Evolutionary conservation across 2,797 vertebrate genomes (phyloP).

Genomic region (Schizothorax lantsangensis): DNA sequence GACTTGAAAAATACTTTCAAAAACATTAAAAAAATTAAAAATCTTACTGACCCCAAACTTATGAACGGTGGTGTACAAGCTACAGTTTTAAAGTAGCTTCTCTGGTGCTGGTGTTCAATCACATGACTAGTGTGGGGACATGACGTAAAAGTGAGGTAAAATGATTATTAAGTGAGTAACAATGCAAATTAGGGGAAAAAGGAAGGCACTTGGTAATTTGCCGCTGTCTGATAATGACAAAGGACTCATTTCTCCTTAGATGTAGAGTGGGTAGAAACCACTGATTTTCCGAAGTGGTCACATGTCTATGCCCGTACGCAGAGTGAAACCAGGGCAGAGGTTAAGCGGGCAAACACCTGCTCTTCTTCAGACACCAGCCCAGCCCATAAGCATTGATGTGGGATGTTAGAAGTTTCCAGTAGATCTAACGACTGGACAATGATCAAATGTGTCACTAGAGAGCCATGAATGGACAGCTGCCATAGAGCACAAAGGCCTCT

Average conservation of each 20-base stretch:
- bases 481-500: constrained; percentile 54
- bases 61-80: neutral
- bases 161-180: constrained; percentile 44
- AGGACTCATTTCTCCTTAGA: constrained; percentile 37
- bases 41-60: neutral
- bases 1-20: neutral
- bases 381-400: constrained; percentile 34
- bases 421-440: constrained; percentile 52
- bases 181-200: constrained; percentile 55
- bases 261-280: constrained; percentile 30
- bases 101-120: neutral
- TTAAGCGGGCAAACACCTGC: constrained; percentile 38
- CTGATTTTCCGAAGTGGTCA: constrained; percentile 34
- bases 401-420: constrained; percentile 53
- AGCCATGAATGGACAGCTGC: constrained; percentile 55
- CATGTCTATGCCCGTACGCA: constrained; percentile 16
- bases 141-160: constrained; percentile 20
- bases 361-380: constrained; percentile 37
- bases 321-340: constrained; percentile 23
- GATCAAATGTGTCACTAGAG: constrained; percentile 51
- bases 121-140: neutral
- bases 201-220: neutral
- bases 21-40: neutral
- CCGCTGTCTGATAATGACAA: constrained; percentile 15
- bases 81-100: neutral